These are phyloP conservation scores for Danio tinwini DNA, from an alignment of 2,797 vertebrate species.

Conservation along the genomic window DNA sequence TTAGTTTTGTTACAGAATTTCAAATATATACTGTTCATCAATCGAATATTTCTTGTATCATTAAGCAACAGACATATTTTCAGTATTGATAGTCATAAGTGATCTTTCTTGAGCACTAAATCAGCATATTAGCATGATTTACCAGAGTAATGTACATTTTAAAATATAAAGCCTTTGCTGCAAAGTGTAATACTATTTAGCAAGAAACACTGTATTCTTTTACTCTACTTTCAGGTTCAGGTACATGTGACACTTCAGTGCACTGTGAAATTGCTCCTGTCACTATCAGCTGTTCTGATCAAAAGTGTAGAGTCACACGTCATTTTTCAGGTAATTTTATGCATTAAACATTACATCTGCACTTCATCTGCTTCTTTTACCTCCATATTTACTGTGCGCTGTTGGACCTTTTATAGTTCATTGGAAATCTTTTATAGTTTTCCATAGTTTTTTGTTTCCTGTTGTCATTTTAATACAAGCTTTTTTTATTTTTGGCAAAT, in stretches of 20 bases:
- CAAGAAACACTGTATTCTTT: not conserved
- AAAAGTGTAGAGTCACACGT: slow-evolving; percentile 79
- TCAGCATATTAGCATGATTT: not conserved
- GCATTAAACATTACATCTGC: not conserved
- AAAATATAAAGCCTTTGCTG: not conserved
- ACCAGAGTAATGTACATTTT: not conserved
- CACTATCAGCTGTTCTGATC: slow-evolving; percentile 79
- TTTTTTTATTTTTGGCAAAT: slow-evolving; percentile 4
- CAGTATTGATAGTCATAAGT: not conserved
- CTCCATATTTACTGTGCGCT: not conserved
- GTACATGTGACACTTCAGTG: slow-evolving; percentile 77
- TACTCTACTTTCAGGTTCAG: slow-evolving; percentile 74
- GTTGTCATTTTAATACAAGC: not conserved
- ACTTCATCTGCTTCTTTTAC: not conserved
- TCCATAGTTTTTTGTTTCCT: slow-evolving; percentile 29
- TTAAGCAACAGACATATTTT: not conserved
- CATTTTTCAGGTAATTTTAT: slow-evolving; percentile 81
- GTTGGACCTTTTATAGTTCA: no score
- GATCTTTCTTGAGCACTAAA: not conserved
- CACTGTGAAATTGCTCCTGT: slow-evolving; percentile 82
- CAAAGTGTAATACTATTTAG: not conserved
- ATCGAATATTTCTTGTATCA: not conserved
- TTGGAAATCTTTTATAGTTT: no score
- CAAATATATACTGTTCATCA: not conserved
- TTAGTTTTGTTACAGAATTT: not conserved